Percentiles rank a stretch among this genome's conserved stretches.
Conservation (phyloP, 1,140 invertebrate species). For the Lordiphosa mommai region DNA sequence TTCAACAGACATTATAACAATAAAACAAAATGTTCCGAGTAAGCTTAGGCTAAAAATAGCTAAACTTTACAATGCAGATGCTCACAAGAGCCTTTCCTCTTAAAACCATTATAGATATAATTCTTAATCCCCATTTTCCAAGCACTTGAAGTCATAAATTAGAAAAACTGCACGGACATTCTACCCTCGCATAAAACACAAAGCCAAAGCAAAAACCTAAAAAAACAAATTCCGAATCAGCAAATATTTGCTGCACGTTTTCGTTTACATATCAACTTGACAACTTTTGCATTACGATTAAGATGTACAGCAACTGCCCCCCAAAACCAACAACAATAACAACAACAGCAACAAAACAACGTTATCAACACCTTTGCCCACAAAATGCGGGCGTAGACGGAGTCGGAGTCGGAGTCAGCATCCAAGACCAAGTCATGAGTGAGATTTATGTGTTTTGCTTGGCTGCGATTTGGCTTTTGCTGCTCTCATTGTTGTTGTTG, state of each 20-base stretch:
- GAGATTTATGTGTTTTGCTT: slow-evolving; percentile 77
- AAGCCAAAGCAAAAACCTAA: slow-evolving; percentile 14
- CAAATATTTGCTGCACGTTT: slow-evolving; percentile 74
- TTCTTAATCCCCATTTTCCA: neutral
- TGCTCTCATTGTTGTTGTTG: neutral
- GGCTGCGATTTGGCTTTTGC: slow-evolving; percentile 46
- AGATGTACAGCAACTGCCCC: slow-evolving; percentile 56
- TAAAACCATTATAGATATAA: too few species aligned
- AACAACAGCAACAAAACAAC: slow-evolving; percentile 45
- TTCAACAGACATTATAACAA: too few species aligned
- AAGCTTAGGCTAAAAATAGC: too few species aligned
- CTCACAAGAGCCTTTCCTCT: too few species aligned
- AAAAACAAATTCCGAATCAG: slow-evolving; percentile 61
- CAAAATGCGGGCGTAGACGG: slow-evolving; percentile 18
- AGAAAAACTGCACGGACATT: slow-evolving; percentile 28
- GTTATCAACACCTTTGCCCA: slow-evolving; percentile 71
- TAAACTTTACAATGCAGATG: too few species aligned
- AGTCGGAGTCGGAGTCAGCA: slow-evolving; percentile 14
- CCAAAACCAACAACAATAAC: slow-evolving; percentile 11
- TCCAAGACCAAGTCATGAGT: slow-evolving; percentile 64
- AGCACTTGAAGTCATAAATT: slow-evolving; percentile 32
- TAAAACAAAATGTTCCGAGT: too few species aligned
- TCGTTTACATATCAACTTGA: slow-evolving; percentile 76
- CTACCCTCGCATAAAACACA: slow-evolving; percentile 4
- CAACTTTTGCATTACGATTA: slow-evolving; percentile 76